Percentiles rank a stretch among this genome's conserved stretches.
phyloP scores from a whole-genome alignment of 1,140 invertebrate species.

The Neocloeon triangulifer region DNA sequence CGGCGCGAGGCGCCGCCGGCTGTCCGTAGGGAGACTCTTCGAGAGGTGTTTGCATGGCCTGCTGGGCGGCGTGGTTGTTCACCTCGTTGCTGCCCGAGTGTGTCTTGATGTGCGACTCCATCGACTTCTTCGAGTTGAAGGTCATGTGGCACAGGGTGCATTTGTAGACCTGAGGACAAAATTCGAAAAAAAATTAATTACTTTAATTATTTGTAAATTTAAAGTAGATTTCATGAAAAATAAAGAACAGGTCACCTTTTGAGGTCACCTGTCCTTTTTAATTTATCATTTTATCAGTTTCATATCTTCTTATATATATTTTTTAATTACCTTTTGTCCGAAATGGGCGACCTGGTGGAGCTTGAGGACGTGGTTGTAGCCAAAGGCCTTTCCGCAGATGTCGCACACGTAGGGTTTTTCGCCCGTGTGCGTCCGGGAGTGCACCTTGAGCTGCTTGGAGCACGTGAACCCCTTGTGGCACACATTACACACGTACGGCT shows the following conservation, averaged over 20 bases:
- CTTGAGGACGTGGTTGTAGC: constrained; percentile 73
- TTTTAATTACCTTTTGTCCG: constrained; percentile 69
- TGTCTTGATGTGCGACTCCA: constrained; percentile 76
- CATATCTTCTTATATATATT: too few species aligned
- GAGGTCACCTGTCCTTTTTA: too few species aligned
- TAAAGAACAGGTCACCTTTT: too few species aligned
- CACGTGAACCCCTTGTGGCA: constrained; percentile 75
- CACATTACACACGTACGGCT: constrained; percentile 70
- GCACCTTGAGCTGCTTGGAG: constrained; percentile 72
- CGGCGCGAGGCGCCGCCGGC: too few species aligned
- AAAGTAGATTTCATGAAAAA: too few species aligned
- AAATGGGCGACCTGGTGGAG: constrained; percentile 77
- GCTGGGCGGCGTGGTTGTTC: too few species aligned
- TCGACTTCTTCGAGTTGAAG: constrained; percentile 69
- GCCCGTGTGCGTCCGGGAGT: constrained; percentile 66
- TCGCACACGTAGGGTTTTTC: constrained; percentile 52
- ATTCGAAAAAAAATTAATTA: too few species aligned
- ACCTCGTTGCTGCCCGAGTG: constrained; percentile 37
- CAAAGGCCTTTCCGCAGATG: constrained; percentile 62
- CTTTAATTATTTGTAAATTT: too few species aligned
- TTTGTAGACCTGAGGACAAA: too few species aligned
- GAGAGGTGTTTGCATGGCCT: too few species aligned
- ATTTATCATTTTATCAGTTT: too few species aligned
- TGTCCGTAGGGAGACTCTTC: too few species aligned
- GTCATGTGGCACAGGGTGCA: constrained; percentile 75